A percentile compares a stretch with the other conserved stretches of the same genome.
Evolutionary conservation across 2,888 invertebrate genomes (phyloP).

Genomic region (Ochropleura leucogaster): DNA sequence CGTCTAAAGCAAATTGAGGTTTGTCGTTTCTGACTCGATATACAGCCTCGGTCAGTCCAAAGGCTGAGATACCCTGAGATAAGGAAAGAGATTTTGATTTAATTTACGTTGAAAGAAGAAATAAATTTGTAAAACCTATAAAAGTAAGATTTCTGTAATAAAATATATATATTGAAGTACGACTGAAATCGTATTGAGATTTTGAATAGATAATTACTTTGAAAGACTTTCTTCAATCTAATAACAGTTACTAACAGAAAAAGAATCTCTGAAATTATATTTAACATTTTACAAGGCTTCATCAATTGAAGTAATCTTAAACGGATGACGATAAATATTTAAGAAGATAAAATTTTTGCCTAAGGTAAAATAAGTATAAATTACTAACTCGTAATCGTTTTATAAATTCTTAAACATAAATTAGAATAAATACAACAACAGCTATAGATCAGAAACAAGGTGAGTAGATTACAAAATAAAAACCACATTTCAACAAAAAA

Average conservation of each 20-base stretch:
- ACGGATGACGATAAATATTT: neutral
- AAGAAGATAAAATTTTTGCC: neutral
- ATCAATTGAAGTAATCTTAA: neutral
- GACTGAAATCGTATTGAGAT: neutral
- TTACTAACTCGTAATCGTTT: neutral
- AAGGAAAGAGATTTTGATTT: constrained; percentile 4
- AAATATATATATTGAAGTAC: neutral
- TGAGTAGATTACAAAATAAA: neutral
- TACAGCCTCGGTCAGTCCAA: constrained; percentile 89
- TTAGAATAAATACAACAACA: neutral
- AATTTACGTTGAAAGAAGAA: neutral
- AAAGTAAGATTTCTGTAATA: neutral
- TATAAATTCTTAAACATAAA: neutral
- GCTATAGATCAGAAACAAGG: neutral
- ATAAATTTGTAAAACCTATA: neutral
- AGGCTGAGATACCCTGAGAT: constrained; percentile 86
- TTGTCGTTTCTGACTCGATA: constrained; percentile 92
- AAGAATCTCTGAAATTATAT: neutral
- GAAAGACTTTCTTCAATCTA: neutral
- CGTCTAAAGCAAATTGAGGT: constrained; percentile 93
- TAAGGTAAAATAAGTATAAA: neutral
- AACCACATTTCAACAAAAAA: neutral
- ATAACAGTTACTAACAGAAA: neutral
- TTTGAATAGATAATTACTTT: neutral
- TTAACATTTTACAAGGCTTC: neutral